Evolutionary conservation across 2,888 invertebrate genomes (phyloP).

Genomic region (Tetragnatha montana): DNA sequence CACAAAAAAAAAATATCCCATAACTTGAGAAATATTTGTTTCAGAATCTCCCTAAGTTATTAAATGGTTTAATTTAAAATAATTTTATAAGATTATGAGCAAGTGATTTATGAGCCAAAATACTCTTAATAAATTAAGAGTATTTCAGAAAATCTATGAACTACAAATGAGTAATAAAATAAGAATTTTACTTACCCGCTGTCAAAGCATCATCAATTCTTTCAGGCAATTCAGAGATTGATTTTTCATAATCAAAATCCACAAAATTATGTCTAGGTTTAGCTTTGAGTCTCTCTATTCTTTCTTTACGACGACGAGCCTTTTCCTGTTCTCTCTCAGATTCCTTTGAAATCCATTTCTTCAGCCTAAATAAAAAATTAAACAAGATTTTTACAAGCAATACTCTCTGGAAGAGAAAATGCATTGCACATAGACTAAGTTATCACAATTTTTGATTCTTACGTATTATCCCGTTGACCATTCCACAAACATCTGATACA

Average conservation of each 20-base stretch:
- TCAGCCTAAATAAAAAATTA: conserved; percentile 80
- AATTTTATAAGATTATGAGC: too few species aligned
- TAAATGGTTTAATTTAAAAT: too few species aligned
- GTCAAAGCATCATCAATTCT: conserved; percentile 89
- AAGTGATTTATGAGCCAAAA: too few species aligned
- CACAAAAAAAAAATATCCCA: too few species aligned
- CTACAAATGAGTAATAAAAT: neutral
- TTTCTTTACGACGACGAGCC: conserved; percentile 80
- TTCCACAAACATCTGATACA: too few species aligned
- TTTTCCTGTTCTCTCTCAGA: conserved; percentile 82
- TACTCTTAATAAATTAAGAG: too few species aligned
- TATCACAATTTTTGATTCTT: neutral
- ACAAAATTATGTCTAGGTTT: conserved; percentile 88
- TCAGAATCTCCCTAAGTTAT: too few species aligned
- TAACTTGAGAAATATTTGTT: too few species aligned
- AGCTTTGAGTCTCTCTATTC: conserved; percentile 74
- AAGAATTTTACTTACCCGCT: conserved; percentile 78
- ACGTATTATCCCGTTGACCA: too few species aligned
- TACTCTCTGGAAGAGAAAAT: neutral
- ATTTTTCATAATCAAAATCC: conserved; percentile 86
- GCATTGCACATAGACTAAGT: neutral
- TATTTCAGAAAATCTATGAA: neutral
- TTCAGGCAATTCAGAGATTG: conserved; percentile 85
- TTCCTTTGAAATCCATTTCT: conserved; percentile 93
- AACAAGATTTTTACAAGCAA: neutral